Conservation (phyloP, 2,797 vertebrate genomes). For the Hoplostethus mediterraneus region DNA sequence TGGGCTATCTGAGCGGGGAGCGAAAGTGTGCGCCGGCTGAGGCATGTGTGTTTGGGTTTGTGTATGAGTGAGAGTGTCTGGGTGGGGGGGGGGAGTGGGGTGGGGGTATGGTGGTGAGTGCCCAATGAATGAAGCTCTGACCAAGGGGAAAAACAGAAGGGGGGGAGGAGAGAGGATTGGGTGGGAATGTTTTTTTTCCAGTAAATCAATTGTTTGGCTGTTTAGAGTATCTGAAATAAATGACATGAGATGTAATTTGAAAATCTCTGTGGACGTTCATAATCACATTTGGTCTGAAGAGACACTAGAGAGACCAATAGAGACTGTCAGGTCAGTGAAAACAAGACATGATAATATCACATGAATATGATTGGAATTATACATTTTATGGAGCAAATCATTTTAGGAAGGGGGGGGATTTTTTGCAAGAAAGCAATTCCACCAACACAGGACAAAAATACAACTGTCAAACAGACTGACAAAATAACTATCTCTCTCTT, state of each 20-base stretch:
- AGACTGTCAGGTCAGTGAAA: constrained; percentile 45
- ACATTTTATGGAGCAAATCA: constrained; percentile 63
- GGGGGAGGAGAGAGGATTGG: constrained; percentile 43
- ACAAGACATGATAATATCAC: constrained; percentile 43
- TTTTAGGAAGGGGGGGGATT: constrained; percentile 58
- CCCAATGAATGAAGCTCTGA: constrained; percentile 69
- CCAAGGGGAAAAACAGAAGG: constrained; percentile 56
- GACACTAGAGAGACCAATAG: constrained; percentile 55
- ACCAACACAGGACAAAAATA: constrained; percentile 28
- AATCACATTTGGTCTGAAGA: constrained; percentile 38
- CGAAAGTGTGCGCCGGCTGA: constrained; percentile 65
- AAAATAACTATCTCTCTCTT: not conserved
- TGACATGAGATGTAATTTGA: constrained; percentile 34
- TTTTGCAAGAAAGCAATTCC: constrained; percentile 25
- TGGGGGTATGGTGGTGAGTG: constrained; percentile 53
- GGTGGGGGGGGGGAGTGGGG: constrained; percentile 8
- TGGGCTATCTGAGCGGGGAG: constrained; percentile 69
- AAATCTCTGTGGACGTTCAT: constrained; percentile 37
- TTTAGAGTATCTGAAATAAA: constrained; percentile 51
- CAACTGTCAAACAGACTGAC: constrained; percentile 24
- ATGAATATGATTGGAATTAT: constrained; percentile 60
- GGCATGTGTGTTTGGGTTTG: constrained; percentile 58
- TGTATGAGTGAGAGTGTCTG: constrained; percentile 64
- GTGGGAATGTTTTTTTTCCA: constrained; percentile 50
- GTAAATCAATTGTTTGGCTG: constrained; percentile 61